Evolutionary conservation across 1,140 invertebrate species (phyloP), one percentile per base, ranked within the genome.

Genomic region (Cyclargus thomasi): DNA sequence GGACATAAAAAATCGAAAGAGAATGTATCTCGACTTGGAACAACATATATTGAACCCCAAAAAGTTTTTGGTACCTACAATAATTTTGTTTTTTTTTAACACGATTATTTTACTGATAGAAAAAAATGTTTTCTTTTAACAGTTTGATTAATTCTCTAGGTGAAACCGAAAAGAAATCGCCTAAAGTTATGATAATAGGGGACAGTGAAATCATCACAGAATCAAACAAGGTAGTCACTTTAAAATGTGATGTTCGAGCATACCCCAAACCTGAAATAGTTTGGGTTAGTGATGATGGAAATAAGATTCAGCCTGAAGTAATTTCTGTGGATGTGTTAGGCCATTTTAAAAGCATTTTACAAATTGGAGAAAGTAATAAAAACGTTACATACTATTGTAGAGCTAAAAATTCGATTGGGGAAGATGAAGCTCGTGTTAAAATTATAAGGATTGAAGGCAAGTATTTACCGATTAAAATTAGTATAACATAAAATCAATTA

Each of bases 201-300:
- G 72, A 63, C 7, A 3, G 59, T 6, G 63, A 62, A 59, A 66
- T 75, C n/a, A 67, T 55, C 8, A 67, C 57, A 2, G 53, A 73
- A 22, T 75, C 73, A 18, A 63, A 70, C 17, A 36, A 68, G n/a
- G 11, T 68, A 3, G 11, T 84, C 17, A 64, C 67, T 23, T 14
- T 83, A n/a, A 74, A 70, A 29, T 83, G 80, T 67, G 78, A 72
- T 70, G 65, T 82, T 7, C 67, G 69, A 18, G 78, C 68, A 1
- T 79, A 72, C 63, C 81, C 83, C 20, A 65, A 72, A 65, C 83
- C 83, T 3, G 66, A 71, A 21, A 74, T 80, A 16, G 65, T 64
- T 53, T 85, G 81, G 78, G 18, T 67, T 39, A 67, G 77, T 39
- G 68, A 75, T n/a, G 39, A 29, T 62, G 70, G 72, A 22, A 16